These are phyloP conservation scores for Apis cerana DNA, from an alignment of 1,140 invertebrate species.

Conservation along the genomic window DNA sequence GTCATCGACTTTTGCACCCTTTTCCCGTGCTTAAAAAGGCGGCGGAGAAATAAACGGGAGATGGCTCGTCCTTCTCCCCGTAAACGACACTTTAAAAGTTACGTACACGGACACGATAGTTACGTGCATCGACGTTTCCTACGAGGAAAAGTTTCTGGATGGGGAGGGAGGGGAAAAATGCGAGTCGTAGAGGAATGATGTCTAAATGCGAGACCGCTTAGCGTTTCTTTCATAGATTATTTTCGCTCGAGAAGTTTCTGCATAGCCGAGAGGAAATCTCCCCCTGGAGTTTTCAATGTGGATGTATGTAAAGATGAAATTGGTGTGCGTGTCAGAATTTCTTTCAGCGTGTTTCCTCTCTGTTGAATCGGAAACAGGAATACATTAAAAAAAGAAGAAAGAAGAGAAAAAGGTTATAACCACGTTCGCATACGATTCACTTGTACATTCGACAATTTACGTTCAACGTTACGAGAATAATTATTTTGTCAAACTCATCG, in stretches of 20 bases:
- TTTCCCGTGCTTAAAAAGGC: background rate
- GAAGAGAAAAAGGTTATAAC: too few species aligned
- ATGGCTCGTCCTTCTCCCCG: constrained; percentile 23
- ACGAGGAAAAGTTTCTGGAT: background rate
- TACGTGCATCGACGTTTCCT: constrained; percentile 13
- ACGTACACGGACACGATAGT: background rate
- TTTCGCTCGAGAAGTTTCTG: background rate
- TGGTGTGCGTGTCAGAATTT: too few species aligned
- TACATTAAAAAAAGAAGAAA: background rate
- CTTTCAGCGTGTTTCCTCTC: background rate
- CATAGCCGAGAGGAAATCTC: background rate
- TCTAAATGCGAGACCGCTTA: constrained; percentile 23
- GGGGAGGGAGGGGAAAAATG: background rate
- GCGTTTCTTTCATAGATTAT: constrained; percentile 20
- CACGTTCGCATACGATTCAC: background rate
- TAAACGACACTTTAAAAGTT: constrained; percentile 51
- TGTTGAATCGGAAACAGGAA: background rate
- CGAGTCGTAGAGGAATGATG: background rate
- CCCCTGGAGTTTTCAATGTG: background rate
- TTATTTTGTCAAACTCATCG: too few species aligned
- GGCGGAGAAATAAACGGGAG: background rate
- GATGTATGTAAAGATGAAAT: background rate
- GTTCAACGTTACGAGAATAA: too few species aligned
- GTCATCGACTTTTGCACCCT: constrained; percentile 11
- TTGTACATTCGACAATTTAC: background rate